Evolutionary conservation across 1,140 invertebrate species (phyloP).

Genomic region (Camponotus vicinus): DNA sequence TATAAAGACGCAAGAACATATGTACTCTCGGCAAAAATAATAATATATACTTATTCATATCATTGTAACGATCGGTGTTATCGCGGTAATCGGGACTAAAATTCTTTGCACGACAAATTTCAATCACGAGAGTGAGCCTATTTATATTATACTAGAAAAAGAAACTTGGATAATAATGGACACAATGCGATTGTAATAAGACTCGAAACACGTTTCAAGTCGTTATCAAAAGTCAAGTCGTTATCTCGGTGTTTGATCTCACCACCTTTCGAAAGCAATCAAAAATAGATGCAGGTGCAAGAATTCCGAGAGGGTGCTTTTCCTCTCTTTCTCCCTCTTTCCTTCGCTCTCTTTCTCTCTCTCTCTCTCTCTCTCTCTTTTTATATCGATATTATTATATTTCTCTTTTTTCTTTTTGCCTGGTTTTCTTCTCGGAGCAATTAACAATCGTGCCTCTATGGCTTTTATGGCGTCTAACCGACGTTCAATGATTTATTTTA

Average conservation of each 20-base stretch:
- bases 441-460: slow-evolving; percentile 4
- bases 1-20: background rate
- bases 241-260: background rate
- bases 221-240: background rate
- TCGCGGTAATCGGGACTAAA: background rate
- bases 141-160: background rate
- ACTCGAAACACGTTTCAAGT: background rate
- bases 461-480: slow-evolving; percentile 28
- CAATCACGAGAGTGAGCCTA: slow-evolving; percentile 14
- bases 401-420: background rate
- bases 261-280: slow-evolving; percentile 21
- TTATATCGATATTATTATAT: slow-evolving; percentile 8
- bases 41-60: background rate
- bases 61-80: slow-evolving; percentile 9
- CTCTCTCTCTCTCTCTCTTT: background rate
- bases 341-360: background rate
- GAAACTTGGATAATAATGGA: background rate
- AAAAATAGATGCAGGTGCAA: slow-evolving; percentile 32
- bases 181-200: background rate
- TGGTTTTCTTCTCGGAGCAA: slow-evolving; percentile 4
- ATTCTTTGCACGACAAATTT: background rate
- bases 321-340: background rate
- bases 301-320: slow-evolving; percentile 12
- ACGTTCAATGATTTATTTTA: slow-evolving; percentile 33
- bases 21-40: slow-evolving; percentile 10